Percentiles rank a stretch among this genome's conserved stretches.
phyloP scores from a whole-genome alignment of 2,888 invertebrate genomes.

The Dicycla oo region DNA sequence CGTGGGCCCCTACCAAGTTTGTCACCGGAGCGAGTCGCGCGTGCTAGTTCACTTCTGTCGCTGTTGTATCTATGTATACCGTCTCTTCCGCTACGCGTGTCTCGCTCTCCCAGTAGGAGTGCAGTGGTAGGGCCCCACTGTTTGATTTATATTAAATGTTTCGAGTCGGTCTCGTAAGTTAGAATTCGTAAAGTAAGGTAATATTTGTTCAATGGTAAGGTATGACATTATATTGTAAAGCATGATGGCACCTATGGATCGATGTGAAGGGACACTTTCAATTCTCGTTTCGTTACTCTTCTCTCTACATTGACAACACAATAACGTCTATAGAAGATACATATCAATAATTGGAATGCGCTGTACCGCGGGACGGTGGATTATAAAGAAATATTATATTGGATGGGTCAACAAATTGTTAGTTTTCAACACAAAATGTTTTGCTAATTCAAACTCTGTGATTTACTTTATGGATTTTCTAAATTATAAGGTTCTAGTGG shows the following conservation, averaged over 20 bases:
- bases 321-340: constrained; percentile 87
- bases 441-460: constrained; percentile 90
- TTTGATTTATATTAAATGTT: constrained; percentile 74
- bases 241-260: constrained; percentile 85
- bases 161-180: constrained; percentile 84
- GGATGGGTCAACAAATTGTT: constrained; percentile 80
- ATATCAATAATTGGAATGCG: constrained; percentile 86
- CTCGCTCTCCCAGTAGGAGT: constrained; percentile 64
- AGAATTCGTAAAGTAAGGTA: constrained; percentile 86
- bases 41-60: constrained; percentile 67
- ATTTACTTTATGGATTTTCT: constrained; percentile 90
- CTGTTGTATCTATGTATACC: constrained; percentile 68
- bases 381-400: constrained; percentile 63
- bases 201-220: constrained; percentile 85
- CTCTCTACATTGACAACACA: constrained; percentile 80
- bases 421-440: constrained; percentile 84
- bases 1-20: constrained; percentile 73
- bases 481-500: constrained; percentile 90
- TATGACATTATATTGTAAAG: constrained; percentile 79
- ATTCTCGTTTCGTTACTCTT: constrained; percentile 78
- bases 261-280: constrained; percentile 87
- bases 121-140: constrained; percentile 69
- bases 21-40: constrained; percentile 68
- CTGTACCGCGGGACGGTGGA: constrained; percentile 82
- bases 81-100: constrained; percentile 71